Evolutionary conservation across 2,797 vertebrate species (phyloP).

Genomic region (Pangasius sanitwongsei): DNA sequence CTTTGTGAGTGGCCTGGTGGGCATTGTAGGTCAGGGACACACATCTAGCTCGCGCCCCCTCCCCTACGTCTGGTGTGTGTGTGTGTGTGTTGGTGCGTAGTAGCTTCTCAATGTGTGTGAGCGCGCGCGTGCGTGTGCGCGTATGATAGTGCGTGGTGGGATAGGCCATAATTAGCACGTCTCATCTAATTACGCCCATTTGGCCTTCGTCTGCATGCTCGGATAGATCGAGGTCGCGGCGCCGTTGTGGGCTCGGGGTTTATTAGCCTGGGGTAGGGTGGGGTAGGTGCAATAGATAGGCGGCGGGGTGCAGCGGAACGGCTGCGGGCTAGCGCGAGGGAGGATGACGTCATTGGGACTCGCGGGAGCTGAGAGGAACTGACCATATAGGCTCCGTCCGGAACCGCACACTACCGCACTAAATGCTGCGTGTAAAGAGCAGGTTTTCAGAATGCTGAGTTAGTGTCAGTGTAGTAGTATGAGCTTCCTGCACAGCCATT

Average conservation of each 20-base stretch:
- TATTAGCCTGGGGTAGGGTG: slow-evolving; percentile 55
- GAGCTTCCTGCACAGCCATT: neutral
- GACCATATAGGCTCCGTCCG: slow-evolving; percentile 11
- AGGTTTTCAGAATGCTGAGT: neutral
- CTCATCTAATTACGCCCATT: slow-evolving; percentile 54
- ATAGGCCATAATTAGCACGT: slow-evolving; percentile 55
- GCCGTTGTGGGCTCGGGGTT: slow-evolving; percentile 11
- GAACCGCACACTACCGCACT: slow-evolving; percentile 3
- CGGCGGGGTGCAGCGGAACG: slow-evolving; percentile 63
- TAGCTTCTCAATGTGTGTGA: slow-evolving; percentile 8
- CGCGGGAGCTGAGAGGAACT: slow-evolving; percentile 41
- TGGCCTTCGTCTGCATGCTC: slow-evolving; percentile 28
- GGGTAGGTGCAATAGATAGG: slow-evolving; percentile 57
- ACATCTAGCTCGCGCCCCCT: slow-evolving; percentile 25
- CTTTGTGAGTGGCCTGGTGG: slow-evolving; percentile 31
- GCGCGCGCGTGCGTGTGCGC: neutral
- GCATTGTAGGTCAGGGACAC: slow-evolving; percentile 54
- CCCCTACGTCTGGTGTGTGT: neutral
- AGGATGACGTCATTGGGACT: slow-evolving; percentile 78
- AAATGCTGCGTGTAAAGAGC: neutral
- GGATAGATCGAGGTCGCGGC: neutral
- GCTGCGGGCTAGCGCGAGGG: slow-evolving; percentile 58
- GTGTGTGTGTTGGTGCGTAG: slow-evolving; percentile 24
- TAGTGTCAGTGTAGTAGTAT: neutral
- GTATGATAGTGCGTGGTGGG: slow-evolving; percentile 19